Evolutionary conservation across 1,140 invertebrate genomes (phyloP).

Genomic region (Ooceraea biroi): DNA sequence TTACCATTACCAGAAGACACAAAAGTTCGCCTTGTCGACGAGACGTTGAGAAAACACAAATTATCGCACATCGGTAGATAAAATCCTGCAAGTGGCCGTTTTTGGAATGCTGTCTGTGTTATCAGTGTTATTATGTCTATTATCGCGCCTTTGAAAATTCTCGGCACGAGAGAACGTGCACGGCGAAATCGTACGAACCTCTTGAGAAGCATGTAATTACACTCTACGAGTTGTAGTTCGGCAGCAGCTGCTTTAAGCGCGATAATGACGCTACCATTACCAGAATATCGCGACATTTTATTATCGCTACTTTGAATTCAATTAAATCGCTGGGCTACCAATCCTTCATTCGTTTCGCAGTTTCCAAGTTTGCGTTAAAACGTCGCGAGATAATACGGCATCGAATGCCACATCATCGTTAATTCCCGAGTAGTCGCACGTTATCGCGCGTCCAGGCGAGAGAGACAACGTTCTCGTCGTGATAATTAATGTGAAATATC

Average conservation of each 20-base stretch:
- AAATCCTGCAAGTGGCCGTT: not conserved
- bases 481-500: conserved; percentile 8
- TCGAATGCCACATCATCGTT: not conserved
- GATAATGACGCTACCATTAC: conserved; percentile 3
- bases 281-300: not conserved
- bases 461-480: not conserved
- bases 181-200: conserved; percentile 24
- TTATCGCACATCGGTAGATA: not conserved
- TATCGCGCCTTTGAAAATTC: conserved; percentile 3
- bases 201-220: conserved; percentile 14
- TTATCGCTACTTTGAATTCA: too few species aligned
- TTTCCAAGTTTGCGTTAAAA: not conserved
- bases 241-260: not conserved
- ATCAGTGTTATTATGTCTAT: conserved; percentile 27
- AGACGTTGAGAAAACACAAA: not conserved
- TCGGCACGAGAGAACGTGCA: not conserved
- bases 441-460: not conserved
- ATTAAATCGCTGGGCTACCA: not conserved
- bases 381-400: not conserved
- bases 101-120: not conserved
- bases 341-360: conserved; percentile 4
- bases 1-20: conserved; percentile 10
- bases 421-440: not conserved
- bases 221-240: conserved; percentile 2
- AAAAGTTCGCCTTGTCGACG: not conserved